Evolutionary conservation across 2,797 vertebrate species (phyloP), one percentile per base, ranked within the genome.

Genomic region (Alosa sapidissima): DNA sequence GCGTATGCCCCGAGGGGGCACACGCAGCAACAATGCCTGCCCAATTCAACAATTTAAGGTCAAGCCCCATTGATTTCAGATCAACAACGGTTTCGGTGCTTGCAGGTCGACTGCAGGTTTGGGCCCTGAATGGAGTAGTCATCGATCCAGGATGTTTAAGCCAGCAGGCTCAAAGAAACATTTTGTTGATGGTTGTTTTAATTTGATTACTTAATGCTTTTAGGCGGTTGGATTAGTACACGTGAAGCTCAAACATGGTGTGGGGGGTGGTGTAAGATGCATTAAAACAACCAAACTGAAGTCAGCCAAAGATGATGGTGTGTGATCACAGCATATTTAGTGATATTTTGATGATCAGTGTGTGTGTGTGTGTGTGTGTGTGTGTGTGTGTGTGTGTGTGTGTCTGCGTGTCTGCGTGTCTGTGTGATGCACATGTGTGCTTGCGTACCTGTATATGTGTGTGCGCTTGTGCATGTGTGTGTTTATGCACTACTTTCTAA

Each of bases 51-150:
- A 41, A 14, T 41, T 1, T 36, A 14, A 75, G 68, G 68, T 75
- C 68, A 75, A 36, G 68, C 68, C 68, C 36, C 68, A 75, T 75
- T 75, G 68, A 75, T 75, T 75, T 75, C 33, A 45, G 68, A 75
- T 75, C 68, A 75, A 19, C 68, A 75, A 33, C 36, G 24, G 62
- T 14, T 72, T 14, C 33, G 41, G 28, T 28, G 33, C 11, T 36
- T 45, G 0, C 36, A 36, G 33, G 11, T 14, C 36, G 41, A 4
- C 68, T 19, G 68, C 33, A 41, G 36, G 33, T 36, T 75, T 13
- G 36, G 68, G 11, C 10, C 13, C 36, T 13, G 33, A 75, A 41
- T 14, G 14, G 33, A 75, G 68, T 19, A 1, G 41, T 75, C 68
- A 75, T 75, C 68, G 68, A 75, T 41, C 68, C 33, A 14, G 36